Conservation (phyloP, 2,888 invertebrate genomes). For the Chironomus tentans region DNA sequence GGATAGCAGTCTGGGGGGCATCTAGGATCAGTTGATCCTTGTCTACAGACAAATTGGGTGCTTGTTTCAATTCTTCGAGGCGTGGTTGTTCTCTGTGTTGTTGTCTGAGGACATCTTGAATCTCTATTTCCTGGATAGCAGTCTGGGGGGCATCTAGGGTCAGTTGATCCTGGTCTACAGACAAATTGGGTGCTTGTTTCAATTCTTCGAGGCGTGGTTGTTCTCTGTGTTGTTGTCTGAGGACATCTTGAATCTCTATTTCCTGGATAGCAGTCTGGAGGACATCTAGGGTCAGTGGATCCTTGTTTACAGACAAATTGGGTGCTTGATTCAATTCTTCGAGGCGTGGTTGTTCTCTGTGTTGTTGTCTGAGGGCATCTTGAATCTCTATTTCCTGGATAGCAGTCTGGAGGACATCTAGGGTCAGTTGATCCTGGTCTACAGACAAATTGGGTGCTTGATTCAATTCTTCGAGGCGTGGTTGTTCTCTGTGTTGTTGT, state of each 20-base stretch:
- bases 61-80: constrained; percentile 9
- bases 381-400: constrained; percentile 36
- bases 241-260: constrained; percentile 36
- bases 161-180: constrained; percentile 35
- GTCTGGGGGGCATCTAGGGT: constrained; percentile 29
- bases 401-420: constrained; percentile 32
- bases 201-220: neutral
- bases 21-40: constrained; percentile 25
- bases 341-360: neutral
- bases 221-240: constrained; percentile 29
- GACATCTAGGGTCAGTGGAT: constrained; percentile 32
- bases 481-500: constrained; percentile 31
- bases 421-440: constrained; percentile 38
- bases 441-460: constrained; percentile 33
- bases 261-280: constrained; percentile 34
- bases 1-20: constrained; percentile 39
- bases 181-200: constrained; percentile 1
- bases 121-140: constrained; percentile 1
- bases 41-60: neutral
- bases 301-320: constrained; percentile 31
- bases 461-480: constrained; percentile 32
- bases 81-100: constrained; percentile 28
- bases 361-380: constrained; percentile 32
- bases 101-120: constrained; percentile 35
- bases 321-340: neutral